These are phyloP conservation scores for Enteromius mattozi DNA, from an alignment of 2,797 vertebrate genomes.

Conservation along the genomic window DNA sequence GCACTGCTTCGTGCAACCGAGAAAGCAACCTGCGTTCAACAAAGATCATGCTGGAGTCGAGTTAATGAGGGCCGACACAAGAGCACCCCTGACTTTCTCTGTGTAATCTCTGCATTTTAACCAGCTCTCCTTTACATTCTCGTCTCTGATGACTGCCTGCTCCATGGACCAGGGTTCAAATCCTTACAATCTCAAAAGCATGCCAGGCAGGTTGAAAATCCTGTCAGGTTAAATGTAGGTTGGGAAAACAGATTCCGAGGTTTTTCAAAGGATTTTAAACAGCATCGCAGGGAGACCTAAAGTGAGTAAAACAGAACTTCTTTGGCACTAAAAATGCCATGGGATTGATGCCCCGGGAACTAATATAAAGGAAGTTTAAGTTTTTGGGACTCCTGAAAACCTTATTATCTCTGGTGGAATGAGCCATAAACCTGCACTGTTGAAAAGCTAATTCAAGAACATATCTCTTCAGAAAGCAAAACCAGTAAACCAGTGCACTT, in stretches of 20 bases:
- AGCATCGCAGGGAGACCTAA: neutral
- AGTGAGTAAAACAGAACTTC: neutral
- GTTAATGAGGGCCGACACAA: constrained; percentile 54
- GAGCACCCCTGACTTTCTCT: constrained; percentile 44
- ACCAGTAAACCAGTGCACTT: neutral
- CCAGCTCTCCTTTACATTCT: constrained; percentile 37
- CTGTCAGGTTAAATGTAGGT: constrained; percentile 38
- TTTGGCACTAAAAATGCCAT: neutral
- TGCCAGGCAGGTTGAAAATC: constrained; percentile 14
- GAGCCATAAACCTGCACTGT: neutral
- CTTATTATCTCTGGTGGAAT: neutral
- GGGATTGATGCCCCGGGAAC: neutral
- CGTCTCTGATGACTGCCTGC: constrained; percentile 38
- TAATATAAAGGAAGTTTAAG: neutral
- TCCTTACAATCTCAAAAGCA: constrained; percentile 24
- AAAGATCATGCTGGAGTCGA: constrained; percentile 30
- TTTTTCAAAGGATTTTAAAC: constrained; percentile 3
- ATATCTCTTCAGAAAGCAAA: neutral
- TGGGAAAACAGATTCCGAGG: constrained; percentile 5
- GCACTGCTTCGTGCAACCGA: neutral
- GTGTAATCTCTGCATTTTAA: constrained; percentile 54
- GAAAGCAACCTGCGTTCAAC: constrained; percentile 20
- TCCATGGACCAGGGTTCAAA: constrained; percentile 33
- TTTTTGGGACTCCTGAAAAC: no score
- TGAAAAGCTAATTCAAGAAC: neutral